phyloP scores from a whole-genome alignment of 2,797 vertebrate genomes.

The Staurois parvus region DNA sequence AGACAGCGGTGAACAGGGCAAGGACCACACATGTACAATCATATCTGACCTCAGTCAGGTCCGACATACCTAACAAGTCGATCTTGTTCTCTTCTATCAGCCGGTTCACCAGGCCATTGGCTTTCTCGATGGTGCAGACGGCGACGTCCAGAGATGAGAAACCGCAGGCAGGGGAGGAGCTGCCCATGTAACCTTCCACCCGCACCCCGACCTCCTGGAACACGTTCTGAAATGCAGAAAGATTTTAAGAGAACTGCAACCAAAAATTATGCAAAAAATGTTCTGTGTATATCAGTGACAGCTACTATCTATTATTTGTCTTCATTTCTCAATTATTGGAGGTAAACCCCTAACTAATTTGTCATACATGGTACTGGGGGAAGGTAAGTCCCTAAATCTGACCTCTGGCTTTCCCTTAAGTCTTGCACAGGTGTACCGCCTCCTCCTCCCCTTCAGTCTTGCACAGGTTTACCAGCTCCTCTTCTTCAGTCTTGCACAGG shows the following conservation, averaged over 20 bases:
- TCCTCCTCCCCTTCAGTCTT: no score
- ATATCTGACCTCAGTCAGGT: no score
- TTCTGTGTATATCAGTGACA: background rate
- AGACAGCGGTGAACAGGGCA: background rate
- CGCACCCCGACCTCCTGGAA: slow-evolving; percentile 91
- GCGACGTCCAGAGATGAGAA: slow-evolving; percentile 90
- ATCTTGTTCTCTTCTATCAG: slow-evolving; percentile 92
- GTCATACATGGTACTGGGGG: no score
- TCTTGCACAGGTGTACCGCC: no score
- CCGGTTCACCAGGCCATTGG: slow-evolving; percentile 91
- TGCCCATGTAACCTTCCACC: slow-evolving; percentile 95
- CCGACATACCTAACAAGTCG: slow-evolving; percentile 84
- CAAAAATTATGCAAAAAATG: background rate
- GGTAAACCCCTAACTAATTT: no score
- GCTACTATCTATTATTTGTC: no score
- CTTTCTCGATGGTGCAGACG: slow-evolving; percentile 97
- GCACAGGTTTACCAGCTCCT: no score
- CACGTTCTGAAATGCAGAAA: slow-evolving; percentile 78
- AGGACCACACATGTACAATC: background rate
- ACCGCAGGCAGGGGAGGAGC: slow-evolving; percentile 81
- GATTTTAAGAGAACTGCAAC: background rate
- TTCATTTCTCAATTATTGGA: no score
- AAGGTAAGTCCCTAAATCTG: no score
- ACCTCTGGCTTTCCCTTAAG: no score
- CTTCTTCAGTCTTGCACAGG: no score